phyloP scores from a whole-genome alignment of 1,140 invertebrate species.

The Scaptomyza montana region DNA sequence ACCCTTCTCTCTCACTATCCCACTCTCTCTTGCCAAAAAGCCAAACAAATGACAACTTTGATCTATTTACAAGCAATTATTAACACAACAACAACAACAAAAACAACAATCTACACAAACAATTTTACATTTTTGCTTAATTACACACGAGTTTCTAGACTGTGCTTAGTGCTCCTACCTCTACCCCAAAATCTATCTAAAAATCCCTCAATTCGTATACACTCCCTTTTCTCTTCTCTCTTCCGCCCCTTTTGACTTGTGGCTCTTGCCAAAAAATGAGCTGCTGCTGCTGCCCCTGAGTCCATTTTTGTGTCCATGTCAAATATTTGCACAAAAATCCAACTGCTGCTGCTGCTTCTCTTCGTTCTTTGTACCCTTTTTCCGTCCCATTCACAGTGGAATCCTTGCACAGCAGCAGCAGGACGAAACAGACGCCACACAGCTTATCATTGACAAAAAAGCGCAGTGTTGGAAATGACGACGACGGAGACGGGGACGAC shows the following conservation, averaged over 20 bases:
- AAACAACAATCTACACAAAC: too few species aligned
- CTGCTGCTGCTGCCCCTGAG: conserved; percentile 16
- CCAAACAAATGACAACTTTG: conserved; percentile 75
- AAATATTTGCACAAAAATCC: conserved; percentile 76
- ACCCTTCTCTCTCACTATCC: too few species aligned
- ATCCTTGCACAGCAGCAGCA: neutral
- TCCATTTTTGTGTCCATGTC: conserved; percentile 63
- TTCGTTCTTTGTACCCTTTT: conserved; percentile 24
- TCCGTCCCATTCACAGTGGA: conserved; percentile 41
- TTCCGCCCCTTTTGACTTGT: conserved; percentile 43
- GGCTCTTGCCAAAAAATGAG: conserved; percentile 64
- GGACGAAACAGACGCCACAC: conserved; percentile 7
- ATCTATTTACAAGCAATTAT: conserved; percentile 79
- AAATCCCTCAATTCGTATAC: too few species aligned
- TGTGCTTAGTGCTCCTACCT: neutral
- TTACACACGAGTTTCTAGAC: conserved; percentile 59
- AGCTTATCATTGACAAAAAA: conserved; percentile 65
- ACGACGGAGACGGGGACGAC: conserved; percentile 1
- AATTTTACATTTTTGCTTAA: conserved; percentile 76
- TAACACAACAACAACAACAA: conserved; percentile 51
- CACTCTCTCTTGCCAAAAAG: conserved; percentile 15
- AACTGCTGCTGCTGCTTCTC: conserved; percentile 1
- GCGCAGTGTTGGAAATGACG: conserved; percentile 25
- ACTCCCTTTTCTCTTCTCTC: neutral
- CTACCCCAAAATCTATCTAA: neutral